Base-by-base conservation (phyloP, 1,140 invertebrate species). In the Drosophila dunni region DNA sequence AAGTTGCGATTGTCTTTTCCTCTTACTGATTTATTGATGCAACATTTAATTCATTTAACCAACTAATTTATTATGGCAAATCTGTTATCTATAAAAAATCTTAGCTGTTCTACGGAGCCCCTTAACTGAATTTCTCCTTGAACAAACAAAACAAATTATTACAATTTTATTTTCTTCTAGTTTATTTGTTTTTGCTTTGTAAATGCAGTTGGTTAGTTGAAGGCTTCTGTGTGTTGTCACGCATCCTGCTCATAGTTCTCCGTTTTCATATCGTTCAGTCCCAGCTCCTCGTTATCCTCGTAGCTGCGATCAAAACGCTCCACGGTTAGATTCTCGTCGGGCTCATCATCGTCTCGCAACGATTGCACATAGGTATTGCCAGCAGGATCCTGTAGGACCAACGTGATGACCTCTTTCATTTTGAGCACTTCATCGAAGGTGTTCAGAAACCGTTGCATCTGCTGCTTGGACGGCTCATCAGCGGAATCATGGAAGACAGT, bases 331-430 rank as follows among this genome's bases (percentile, higher is more conserved):
- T 95, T 94, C 2, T 94, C 93, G 91, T 97, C 96, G 8, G 94
- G 92, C 38, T 86, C 78, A 61, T 96, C 95, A 57, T 96, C 95
- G 33, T 96, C 96, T 45, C 94, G 94, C 0, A 98, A 91, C 91
- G 97, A 97, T 94, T 99, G 97, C 44, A 99, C 93, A 92, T 99
- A 99, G 82, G 98, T 99, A 93, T 99, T 99, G 10, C 99, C 99
- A 40, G 98, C 97, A 10, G 98, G 98, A 94, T 99, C 99, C 93
- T 99, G 97, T 46, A 99, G 92, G 13, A 99, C 92, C 3, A 99
- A 78, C 0, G 97, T 98, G 42, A 96, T 93, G 4, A 93, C 56
- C n/a, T 92, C 92, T 77, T 95, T 93, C 0, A 96, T 94, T 13
- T 94, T 93, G 13, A 98, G 90, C 7, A 98, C 94, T 57, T 95